phyloP scores from a whole-genome alignment of 1,140 invertebrate genomes.

The Habropoda laboriosa region DNA sequence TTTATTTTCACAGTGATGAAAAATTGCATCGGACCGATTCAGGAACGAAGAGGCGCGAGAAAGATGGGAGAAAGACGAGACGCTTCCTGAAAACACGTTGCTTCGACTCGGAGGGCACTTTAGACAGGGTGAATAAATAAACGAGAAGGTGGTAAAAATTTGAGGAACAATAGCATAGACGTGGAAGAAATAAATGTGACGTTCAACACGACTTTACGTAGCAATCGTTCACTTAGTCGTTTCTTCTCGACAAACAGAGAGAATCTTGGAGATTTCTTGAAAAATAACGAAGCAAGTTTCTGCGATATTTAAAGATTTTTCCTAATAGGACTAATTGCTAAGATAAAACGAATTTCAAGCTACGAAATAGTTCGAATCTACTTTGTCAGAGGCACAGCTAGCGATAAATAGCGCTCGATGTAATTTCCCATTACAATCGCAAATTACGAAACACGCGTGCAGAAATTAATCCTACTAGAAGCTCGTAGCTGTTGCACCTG shows the following conservation, averaged over 20 bases:
- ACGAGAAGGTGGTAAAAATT: background rate
- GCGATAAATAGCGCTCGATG: background rate
- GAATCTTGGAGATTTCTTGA: background rate
- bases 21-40: slow-evolving; percentile 24
- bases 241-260: background rate
- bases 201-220: too few species aligned
- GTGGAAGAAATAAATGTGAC: background rate
- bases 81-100: background rate
- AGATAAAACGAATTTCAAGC: background rate
- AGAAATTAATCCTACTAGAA: background rate
- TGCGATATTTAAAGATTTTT: too few species aligned
- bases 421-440: background rate
- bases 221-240: too few species aligned
- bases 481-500: background rate
- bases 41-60: too few species aligned
- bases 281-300: too few species aligned
- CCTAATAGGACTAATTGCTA: too few species aligned
- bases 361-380: background rate
- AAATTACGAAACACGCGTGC: background rate
- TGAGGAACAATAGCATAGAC: background rate
- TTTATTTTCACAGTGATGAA: slow-evolving; percentile 37
- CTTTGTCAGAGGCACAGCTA: background rate
- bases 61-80: background rate
- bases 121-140: background rate
- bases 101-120: background rate